Evolutionary conservation across 2,888 invertebrate genomes (phyloP).

Genomic region (Pammene aurita): DNA sequence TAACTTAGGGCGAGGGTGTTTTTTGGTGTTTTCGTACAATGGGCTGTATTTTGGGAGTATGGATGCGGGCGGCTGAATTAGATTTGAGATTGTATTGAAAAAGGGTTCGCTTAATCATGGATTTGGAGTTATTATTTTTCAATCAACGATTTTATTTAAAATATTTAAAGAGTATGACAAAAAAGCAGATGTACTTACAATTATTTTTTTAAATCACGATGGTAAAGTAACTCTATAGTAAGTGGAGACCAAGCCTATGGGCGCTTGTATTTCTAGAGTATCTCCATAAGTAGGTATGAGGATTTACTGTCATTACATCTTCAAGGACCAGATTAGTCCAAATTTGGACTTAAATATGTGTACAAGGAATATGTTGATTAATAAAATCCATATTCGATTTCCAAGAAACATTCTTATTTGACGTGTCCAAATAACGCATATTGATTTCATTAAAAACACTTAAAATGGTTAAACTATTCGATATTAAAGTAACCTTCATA

Average conservation of each 20-base stretch:
- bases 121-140: slow-evolving; percentile 36
- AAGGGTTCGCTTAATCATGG: slow-evolving; percentile 55
- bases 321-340: too few species aligned
- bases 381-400: too few species aligned
- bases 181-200: slow-evolving; percentile 15
- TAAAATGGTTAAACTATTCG: slow-evolving; percentile 15
- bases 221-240: background rate
- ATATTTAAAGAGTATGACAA: slow-evolving; percentile 21
- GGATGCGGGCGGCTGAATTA: slow-evolving; percentile 68
- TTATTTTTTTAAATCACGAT: background rate
- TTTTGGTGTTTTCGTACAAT: slow-evolving; percentile 62
- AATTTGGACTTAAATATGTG: too few species aligned
- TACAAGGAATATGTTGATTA: too few species aligned
- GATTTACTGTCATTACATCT: too few species aligned
- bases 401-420: background rate
- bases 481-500: slow-evolving; percentile 17
- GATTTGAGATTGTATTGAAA: slow-evolving; percentile 50
- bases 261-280: background rate
- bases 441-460: slow-evolving; percentile 1
- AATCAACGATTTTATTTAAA: slow-evolving; percentile 36
- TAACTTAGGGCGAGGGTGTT: slow-evolving; percentile 73
- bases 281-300: too few species aligned
- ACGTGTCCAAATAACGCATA: background rate
- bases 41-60: slow-evolving; percentile 62
- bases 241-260: background rate